Conservation (phyloP, 2,888 invertebrate species). For the Rotaria socialis region DNA sequence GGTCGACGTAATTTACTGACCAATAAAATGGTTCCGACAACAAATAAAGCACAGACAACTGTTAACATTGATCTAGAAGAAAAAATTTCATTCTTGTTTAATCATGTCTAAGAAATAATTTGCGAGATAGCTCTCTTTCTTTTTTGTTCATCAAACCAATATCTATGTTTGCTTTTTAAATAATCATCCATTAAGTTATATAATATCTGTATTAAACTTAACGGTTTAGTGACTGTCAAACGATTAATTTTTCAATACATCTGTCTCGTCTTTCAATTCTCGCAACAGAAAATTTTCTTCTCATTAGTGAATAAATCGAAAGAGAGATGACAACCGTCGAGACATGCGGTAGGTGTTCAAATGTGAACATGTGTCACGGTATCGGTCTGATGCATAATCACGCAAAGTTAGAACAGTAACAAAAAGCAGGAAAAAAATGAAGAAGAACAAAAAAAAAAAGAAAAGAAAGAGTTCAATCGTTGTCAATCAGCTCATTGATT, state of each 20-base stretch:
- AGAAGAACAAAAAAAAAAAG: background rate
- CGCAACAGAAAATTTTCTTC: background rate
- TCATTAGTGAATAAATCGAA: constrained; percentile 29
- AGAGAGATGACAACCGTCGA: background rate
- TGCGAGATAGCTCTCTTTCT: too few relatives aligned
- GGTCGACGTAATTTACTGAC: constrained; percentile 9
- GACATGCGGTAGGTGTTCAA: background rate
- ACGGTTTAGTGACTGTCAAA: background rate
- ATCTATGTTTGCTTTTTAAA: too few relatives aligned
- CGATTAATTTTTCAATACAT: background rate
- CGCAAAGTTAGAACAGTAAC: background rate
- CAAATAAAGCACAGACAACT: background rate
- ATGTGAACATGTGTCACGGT: background rate
- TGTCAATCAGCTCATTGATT: background rate
- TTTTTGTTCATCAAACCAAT: too few relatives aligned
- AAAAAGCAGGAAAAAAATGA: background rate
- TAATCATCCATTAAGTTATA: too few relatives aligned
- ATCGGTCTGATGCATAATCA: constrained; percentile 29
- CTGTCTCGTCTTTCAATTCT: background rate
- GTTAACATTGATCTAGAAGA: constrained; percentile 9
- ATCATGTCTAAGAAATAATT: too few relatives aligned
- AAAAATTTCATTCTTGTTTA: too few relatives aligned
- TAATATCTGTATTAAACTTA: background rate
- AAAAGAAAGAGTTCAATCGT: background rate
- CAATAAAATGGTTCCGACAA: background rate